These are phyloP conservation scores for Cyphotilapia sp. DNA, from an alignment of 2,113 vertebrate species.

Conservation along the genomic window DNA sequence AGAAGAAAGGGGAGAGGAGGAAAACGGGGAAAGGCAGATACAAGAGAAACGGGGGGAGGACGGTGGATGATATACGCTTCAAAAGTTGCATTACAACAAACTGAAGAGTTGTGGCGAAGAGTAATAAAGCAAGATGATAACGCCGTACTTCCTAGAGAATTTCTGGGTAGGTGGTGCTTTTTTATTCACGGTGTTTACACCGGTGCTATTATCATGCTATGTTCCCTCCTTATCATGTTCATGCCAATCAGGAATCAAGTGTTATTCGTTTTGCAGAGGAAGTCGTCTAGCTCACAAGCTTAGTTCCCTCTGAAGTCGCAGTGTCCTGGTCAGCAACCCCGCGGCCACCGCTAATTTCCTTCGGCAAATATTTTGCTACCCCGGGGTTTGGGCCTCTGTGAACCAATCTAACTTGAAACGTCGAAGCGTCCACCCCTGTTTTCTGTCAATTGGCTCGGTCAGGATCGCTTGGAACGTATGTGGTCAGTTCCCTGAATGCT, in stretches of 20 bases:
- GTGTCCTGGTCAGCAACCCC: background rate
- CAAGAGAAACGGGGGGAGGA: constrained; percentile 62
- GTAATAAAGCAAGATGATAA: constrained; percentile 77
- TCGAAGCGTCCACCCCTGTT: background rate
- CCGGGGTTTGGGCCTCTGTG: constrained; percentile 69
- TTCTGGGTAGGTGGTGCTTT: constrained; percentile 82
- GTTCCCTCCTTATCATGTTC: constrained; percentile 10
- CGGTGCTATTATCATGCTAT: constrained; percentile 7
- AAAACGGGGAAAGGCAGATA: constrained; percentile 63
- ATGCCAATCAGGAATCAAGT: constrained; percentile 13
- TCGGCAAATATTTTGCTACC: constrained; percentile 54
- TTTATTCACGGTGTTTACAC: constrained; percentile 39
- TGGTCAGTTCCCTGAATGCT: constrained; percentile 8
- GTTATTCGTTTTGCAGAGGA: background rate
- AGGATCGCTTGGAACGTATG: constrained; percentile 40
- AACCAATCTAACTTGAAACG: constrained; percentile 58
- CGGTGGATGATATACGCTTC: constrained; percentile 53
- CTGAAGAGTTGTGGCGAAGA: constrained; percentile 18
- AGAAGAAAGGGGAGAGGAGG: constrained; percentile 61
- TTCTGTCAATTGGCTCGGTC: constrained; percentile 52
- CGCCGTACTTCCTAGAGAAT: constrained; percentile 88
- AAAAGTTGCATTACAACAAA: constrained; percentile 31
- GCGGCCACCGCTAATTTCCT: constrained; percentile 22
- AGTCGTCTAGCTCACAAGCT: background rate
- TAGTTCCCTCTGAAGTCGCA: background rate